These are phyloP conservation scores for Coluber constrictor DNA, from an alignment of 2,797 vertebrate species.

Conservation along the genomic window DNA sequence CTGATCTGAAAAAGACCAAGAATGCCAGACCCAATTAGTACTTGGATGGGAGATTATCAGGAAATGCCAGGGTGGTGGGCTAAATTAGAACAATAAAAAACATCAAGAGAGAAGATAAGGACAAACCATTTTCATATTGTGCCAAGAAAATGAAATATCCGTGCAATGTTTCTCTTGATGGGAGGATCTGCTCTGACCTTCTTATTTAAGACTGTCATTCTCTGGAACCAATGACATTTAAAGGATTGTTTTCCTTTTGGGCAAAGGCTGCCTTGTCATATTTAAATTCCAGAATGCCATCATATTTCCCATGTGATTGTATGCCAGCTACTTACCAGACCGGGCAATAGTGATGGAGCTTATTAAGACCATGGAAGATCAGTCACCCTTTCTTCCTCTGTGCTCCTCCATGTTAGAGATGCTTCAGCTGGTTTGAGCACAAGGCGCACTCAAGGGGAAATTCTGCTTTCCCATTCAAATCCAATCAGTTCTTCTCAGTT, in stretches of 20 bases:
- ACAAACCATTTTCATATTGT: not conserved
- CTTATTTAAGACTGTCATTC: not conserved
- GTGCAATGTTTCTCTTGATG: not conserved
- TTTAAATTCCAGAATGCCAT: not conserved
- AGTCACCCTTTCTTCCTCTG: not conserved
- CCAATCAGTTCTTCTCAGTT: not conserved
- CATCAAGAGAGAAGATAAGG: not conserved
- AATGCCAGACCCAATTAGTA: not conserved
- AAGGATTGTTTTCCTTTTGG: not conserved
- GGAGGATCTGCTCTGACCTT: not conserved
- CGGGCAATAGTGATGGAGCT: not conserved
- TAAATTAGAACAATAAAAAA: not conserved
- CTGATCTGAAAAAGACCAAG: not conserved
- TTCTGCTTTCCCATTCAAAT: not conserved
- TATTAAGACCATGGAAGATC: not conserved
- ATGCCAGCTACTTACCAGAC: not conserved
- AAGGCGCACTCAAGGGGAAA: not conserved
- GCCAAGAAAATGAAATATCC: not conserved
- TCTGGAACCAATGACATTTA: not conserved
- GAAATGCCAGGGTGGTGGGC: not conserved
- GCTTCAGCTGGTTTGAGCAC: not conserved
- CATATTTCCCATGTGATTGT: not conserved
- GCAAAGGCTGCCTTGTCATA: not conserved
- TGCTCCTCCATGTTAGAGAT: not conserved
- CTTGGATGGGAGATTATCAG: not conserved